Evolutionary conservation across 2,888 invertebrate genomes (phyloP).

Genomic region (Melanophora roralis): DNA sequence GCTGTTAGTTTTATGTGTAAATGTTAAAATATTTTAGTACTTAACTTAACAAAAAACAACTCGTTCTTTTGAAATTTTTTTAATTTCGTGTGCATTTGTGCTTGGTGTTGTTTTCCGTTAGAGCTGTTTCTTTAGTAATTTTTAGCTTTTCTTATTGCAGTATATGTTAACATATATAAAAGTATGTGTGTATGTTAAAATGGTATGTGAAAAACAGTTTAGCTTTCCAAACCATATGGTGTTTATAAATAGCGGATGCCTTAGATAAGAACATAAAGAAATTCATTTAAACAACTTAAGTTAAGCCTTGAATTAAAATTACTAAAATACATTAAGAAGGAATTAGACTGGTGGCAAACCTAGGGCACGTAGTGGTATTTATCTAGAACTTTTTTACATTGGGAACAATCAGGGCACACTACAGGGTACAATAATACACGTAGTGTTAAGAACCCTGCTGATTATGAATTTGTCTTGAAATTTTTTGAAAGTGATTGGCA

Average conservation of each 20-base stretch:
- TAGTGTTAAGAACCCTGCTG: no score
- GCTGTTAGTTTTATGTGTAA: constrained; percentile 43
- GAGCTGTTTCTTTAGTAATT: background rate
- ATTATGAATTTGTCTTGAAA: no score
- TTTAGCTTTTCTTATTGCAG: background rate
- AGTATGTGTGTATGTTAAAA: background rate
- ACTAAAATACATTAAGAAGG: background rate
- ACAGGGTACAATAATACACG: no score
- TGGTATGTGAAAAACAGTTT: background rate
- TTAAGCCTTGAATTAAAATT: constrained; percentile 11
- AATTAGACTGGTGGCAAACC: background rate
- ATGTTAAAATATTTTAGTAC: constrained; percentile 13
- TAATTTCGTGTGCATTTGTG: background rate
- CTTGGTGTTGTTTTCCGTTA: background rate
- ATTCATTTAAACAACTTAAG: constrained; percentile 21
- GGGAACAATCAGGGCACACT: no score
- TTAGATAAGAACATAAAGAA: background rate
- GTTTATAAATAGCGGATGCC: constrained; percentile 33
- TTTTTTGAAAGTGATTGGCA: no score
- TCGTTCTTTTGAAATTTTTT: background rate
- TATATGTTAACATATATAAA: no score
- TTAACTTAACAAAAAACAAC: constrained; percentile 21
- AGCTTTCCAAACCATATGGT: constrained; percentile 28
- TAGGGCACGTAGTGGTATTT: background rate
- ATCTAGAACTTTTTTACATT: no score